Conservation (phyloP, 2,113 vertebrate species). For the Oreochromis spilurus region DNA sequence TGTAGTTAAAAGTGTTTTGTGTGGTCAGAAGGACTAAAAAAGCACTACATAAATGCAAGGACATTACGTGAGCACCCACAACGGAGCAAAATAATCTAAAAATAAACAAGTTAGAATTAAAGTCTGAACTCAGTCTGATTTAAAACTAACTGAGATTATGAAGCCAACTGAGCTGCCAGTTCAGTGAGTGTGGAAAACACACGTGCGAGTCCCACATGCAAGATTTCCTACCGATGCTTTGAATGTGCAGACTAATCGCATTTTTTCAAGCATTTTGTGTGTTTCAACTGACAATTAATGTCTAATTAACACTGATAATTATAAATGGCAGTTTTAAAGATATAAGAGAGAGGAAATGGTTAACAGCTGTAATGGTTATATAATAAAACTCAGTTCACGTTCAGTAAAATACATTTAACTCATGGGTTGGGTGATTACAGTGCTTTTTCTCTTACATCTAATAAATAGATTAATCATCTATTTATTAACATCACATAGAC, state of each 20-base stretch:
- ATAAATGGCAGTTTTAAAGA: background rate
- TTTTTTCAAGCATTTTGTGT: background rate
- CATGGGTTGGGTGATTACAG: background rate
- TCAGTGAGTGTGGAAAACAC: background rate
- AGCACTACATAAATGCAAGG: background rate
- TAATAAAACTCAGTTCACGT: background rate
- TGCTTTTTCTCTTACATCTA: background rate
- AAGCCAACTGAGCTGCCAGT: background rate
- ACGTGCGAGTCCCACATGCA: background rate
- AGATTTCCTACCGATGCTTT: background rate
- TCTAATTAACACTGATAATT: background rate
- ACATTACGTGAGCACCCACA: background rate
- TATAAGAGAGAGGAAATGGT: background rate
- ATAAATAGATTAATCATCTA: background rate
- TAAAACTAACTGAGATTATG: background rate
- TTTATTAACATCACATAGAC: background rate
- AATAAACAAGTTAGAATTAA: background rate
- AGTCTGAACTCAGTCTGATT: background rate
- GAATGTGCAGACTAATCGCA: background rate
- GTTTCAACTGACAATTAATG: background rate
- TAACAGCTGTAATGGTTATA: background rate
- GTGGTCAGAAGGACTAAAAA: background rate
- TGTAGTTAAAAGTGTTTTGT: background rate
- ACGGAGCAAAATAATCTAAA: background rate
- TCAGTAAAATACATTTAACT: background rate